Evolutionary conservation across 2,797 vertebrate species (phyloP).

Genomic region (Pseudochirops corinnae): DNA sequence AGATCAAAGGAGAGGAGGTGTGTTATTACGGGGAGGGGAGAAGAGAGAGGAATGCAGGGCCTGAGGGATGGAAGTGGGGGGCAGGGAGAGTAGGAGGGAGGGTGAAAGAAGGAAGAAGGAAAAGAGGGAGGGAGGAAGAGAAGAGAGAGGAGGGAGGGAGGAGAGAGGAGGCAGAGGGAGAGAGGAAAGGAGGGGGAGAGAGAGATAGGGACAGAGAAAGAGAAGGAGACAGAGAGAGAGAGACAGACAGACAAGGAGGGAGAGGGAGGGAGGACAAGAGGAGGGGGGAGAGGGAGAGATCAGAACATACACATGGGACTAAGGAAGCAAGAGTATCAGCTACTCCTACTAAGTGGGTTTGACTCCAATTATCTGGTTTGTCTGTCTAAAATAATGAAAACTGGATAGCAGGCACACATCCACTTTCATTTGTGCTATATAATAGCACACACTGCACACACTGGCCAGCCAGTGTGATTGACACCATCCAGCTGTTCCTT

Average conservation of each 20-base stretch:
- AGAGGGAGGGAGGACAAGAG: neutral
- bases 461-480: neutral
- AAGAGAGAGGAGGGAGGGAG: neutral
- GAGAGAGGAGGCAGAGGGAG: neutral
- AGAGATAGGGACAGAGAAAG: no score
- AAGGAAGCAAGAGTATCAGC: neutral
- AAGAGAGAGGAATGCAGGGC: neutral
- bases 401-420: neutral
- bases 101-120: no score
- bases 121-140: neutral
- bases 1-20: conserved; percentile 11
- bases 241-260: neutral
- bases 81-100: neutral
- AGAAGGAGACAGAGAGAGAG: neutral
- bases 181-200: neutral
- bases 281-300: fast-evolving
- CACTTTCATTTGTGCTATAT: neutral
- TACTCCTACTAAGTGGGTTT: conserved; percentile 1
- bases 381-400: neutral
- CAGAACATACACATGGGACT: neutral
- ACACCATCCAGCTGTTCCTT: neutral
- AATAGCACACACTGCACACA: neutral
- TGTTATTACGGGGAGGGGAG: no score
- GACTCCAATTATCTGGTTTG: neutral
- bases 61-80: neutral